Evolutionary conservation across 2,888 invertebrate genomes (phyloP).

Genomic region (Malthinus seriepunctatus): DNA sequence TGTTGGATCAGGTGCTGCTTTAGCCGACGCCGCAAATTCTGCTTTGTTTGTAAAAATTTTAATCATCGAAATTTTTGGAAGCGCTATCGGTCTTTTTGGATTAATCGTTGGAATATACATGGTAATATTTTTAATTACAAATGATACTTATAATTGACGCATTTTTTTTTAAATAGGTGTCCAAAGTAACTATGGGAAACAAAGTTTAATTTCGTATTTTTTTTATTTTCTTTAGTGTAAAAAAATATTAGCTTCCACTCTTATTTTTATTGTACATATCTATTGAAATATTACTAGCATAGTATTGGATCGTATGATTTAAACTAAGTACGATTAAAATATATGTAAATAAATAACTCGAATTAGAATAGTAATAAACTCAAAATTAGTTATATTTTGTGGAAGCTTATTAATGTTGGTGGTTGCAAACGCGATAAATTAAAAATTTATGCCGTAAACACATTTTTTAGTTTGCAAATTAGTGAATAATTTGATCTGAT

Average conservation of each 20-base stretch:
- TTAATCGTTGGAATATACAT: constrained; percentile 97
- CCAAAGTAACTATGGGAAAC: constrained; percentile 39
- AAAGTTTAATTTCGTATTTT: constrained; percentile 1
- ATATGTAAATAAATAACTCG: too few relatives aligned
- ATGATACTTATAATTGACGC: not conserved
- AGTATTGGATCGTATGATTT: not conserved
- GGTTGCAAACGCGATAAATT: too few relatives aligned
- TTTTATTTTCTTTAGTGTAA: too few relatives aligned
- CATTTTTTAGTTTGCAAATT: too few relatives aligned
- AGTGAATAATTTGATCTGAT: too few relatives aligned
- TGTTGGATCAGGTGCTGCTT: constrained; percentile 96
- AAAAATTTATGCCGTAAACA: too few relatives aligned
- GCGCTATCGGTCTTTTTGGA: constrained; percentile 98
- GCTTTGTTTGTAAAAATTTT: constrained; percentile 96
- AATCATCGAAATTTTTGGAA: constrained; percentile 98
- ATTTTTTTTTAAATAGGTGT: constrained; percentile 31
- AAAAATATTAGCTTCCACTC: too few relatives aligned
- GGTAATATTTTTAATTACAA: constrained; percentile 44
- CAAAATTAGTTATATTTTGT: too few relatives aligned
- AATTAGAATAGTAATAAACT: too few relatives aligned
- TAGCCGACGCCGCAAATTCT: constrained; percentile 97
- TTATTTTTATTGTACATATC: not conserved
- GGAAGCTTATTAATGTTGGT: too few relatives aligned
- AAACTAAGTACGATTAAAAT: too few relatives aligned
- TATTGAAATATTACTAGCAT: not conserved